phyloP scores from a whole-genome alignment of 2,888 invertebrate genomes.

The Kuschelorhynchus macadamiae region DNA sequence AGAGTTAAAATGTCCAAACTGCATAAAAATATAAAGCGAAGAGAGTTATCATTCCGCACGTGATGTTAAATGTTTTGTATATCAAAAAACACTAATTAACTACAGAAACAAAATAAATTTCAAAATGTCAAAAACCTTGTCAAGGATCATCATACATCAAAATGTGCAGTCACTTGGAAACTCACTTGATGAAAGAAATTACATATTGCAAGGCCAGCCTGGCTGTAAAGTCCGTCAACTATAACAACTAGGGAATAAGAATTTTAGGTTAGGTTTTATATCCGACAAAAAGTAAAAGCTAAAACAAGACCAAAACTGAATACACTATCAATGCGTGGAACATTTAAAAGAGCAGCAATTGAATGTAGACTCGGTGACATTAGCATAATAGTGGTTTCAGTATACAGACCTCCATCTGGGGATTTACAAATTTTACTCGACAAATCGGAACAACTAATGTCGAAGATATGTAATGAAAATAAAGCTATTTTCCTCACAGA shows the following conservation, averaged over 20 bases:
- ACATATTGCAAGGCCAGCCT: not conserved
- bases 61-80: too few relatives aligned
- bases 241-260: not conserved
- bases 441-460: too few relatives aligned
- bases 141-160: not conserved
- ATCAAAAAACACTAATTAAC: too few relatives aligned
- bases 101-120: too few relatives aligned
- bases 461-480: not conserved
- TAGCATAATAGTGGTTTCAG: conserved; percentile 18
- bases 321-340: conserved; percentile 4
- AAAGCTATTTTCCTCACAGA: not conserved
- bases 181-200: not conserved
- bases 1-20: too few relatives aligned
- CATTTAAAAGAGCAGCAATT: conserved; percentile 10
- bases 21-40: too few relatives aligned
- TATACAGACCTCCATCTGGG: conserved; percentile 14
- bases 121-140: too few relatives aligned
- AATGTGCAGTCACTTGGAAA: not conserved
- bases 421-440: too few relatives aligned
- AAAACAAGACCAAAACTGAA: conserved; percentile 10
- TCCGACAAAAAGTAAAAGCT: not conserved
- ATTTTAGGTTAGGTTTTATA: not conserved
- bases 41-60: too few relatives aligned
- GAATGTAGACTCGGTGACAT: conserved; percentile 3
- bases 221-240: not conserved